Evolutionary conservation across 1,140 invertebrate genomes (phyloP), one percentile per base, ranked within the genome.

Genomic region (Tetraneura akinire): DNA sequence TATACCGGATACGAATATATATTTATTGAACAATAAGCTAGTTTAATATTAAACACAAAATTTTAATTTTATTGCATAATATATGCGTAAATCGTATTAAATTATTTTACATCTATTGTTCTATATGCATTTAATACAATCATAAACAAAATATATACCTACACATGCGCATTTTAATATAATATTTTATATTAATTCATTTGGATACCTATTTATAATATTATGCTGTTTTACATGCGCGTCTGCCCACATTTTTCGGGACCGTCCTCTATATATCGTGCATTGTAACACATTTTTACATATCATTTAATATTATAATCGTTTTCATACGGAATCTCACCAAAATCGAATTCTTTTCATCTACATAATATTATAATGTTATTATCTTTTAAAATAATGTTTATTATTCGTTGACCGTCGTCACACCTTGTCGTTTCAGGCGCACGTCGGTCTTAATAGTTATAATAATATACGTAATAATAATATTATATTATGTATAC

Each of bases 191-290:
- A n/a, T 71, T 71, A 49, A 71, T 71, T 51, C 26, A 29, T 51
- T 51, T 51, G 10, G 9, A 1, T 71, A n/a, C 29, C 29, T 53
- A 53, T n/a, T 47, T 8, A 47, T 13, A 14, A n/a, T n/a, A n/a
- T 53, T 45, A 21, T 45, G 16, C 14, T 29, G 23, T 16, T 51
- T 71, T 51, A 71, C 23, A 51, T 47, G 66, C 5, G 21, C 42
- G 42, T 68, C 68, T 71, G n/a, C 68, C 68, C 68, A 71, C 68
- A 71, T 71, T 51, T 29, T 71, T 45, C 68, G 68, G 68, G 23
- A 29, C 47, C 45, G 29, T 32, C 26, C 68, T 71, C 16, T 71
- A n/a, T n/a, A n/a, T n/a, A 9, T 49, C 9, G 14, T 16, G 26
- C 23, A 29, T 49, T 29, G 42, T 29, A 70, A 49, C 47, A 29